Evolutionary conservation across 1,140 invertebrate species (phyloP).

Genomic region (Battus philenor): DNA sequence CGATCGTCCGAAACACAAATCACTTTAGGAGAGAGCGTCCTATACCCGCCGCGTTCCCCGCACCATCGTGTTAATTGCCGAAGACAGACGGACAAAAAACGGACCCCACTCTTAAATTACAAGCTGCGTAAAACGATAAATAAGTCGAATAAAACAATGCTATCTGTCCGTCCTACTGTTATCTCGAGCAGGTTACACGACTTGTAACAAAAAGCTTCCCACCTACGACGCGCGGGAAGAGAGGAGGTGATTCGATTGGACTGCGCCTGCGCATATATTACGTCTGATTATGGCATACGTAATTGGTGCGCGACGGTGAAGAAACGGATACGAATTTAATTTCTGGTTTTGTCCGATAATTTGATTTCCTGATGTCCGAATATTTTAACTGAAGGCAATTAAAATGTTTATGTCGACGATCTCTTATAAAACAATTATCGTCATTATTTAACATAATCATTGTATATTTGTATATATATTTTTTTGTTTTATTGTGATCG

Average conservation of each 20-base stretch:
- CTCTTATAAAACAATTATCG: too few relatives aligned
- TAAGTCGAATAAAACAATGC: slow-evolving; percentile 37
- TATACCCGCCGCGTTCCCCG: slow-evolving; percentile 4
- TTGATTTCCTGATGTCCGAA: too few relatives aligned
- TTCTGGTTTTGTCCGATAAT: too few relatives aligned
- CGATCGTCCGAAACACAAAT: slow-evolving; percentile 23
- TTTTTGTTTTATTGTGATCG: too few relatives aligned
- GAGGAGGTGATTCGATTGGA: slow-evolving; percentile 8
- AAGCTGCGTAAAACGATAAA: slow-evolving; percentile 27
- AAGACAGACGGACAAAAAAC: slow-evolving; percentile 39
- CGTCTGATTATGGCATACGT: slow-evolving; percentile 11
- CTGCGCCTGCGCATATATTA: slow-evolving; percentile 14
- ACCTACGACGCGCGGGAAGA: slow-evolving; percentile 22
- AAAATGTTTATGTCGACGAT: too few relatives aligned
- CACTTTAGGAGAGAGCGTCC: slow-evolving; percentile 22
- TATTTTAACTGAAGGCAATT: too few relatives aligned
- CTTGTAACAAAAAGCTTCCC: slow-evolving; percentile 36
- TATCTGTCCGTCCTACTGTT: slow-evolving; percentile 20
- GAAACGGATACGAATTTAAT: slow-evolving; percentile 1
- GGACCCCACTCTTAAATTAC: slow-evolving; percentile 32
- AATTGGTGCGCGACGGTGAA: not conserved
- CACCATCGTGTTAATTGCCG: slow-evolving; percentile 35
- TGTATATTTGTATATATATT: too few relatives aligned
- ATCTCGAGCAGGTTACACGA: slow-evolving; percentile 27
- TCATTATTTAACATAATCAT: too few relatives aligned